Evolutionary conservation across 2,888 invertebrate genomes (phyloP).

Genomic region (Troides oblongomaculatus): DNA sequence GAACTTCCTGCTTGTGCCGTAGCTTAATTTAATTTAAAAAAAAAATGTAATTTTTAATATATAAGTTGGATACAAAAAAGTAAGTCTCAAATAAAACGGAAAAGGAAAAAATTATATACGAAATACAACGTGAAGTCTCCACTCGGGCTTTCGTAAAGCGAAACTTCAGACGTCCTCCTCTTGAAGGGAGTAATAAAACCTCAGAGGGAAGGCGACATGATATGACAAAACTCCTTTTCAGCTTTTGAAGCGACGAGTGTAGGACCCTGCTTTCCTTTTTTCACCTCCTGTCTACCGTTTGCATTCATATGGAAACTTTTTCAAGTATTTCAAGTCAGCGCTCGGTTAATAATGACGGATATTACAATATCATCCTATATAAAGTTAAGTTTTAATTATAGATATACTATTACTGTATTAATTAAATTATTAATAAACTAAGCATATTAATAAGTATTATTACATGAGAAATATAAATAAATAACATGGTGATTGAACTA

Average conservation of each 20-base stretch:
- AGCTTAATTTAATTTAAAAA: too few relatives aligned
- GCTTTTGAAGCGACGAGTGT: slow-evolving; percentile 24
- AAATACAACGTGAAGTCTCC: slow-evolving; percentile 7
- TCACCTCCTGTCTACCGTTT: slow-evolving; percentile 19
- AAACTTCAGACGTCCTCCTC: slow-evolving; percentile 26
- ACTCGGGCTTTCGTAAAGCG: slow-evolving; percentile 19
- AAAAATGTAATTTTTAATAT: not conserved
- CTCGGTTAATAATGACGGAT: not conserved
- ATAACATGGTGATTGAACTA: too few relatives aligned
- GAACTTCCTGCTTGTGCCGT: too few relatives aligned
- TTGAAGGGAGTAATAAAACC: slow-evolving; percentile 25
- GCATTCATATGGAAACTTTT: slow-evolving; percentile 23
- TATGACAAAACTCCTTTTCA: slow-evolving; percentile 29
- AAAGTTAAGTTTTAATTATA: too few relatives aligned
- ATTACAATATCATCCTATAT: not conserved
- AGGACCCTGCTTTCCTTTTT: slow-evolving; percentile 17
- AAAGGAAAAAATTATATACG: not conserved
- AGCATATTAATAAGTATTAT: too few relatives aligned
- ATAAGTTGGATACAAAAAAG: not conserved
- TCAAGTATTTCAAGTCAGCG: slow-evolving; percentile 7
- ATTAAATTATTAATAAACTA: too few relatives aligned
- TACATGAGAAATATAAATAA: too few relatives aligned
- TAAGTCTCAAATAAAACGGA: not conserved
- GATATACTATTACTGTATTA: too few relatives aligned
- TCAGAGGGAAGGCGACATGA: slow-evolving; percentile 24